Base-by-base conservation (phyloP, 2,797 vertebrate species). In the Uromys caudimaculatus region DNA sequence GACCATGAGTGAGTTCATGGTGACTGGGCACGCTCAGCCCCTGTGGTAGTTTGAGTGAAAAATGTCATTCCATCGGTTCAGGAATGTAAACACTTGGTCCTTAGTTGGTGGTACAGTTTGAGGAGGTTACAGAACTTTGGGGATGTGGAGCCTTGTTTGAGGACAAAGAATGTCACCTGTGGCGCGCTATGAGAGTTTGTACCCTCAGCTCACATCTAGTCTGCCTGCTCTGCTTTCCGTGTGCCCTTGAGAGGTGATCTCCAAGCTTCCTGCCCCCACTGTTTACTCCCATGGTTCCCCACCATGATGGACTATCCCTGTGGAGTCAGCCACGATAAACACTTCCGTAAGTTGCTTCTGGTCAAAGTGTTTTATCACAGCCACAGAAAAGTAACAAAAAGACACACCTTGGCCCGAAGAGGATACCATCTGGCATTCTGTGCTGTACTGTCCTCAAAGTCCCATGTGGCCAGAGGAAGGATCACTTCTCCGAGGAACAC, bases 401-500 rank as follows among this genome's bases (percentile, higher is more conserved):
- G 71, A 85, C 90, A 3, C 98, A 99, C 99, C 99, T 99, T 99
- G 47, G 98, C 97, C 98, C 98, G 98, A 29, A 99, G 99, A 0
- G 98, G 98, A 89, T 99, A 99, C 99, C 99, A 99, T 97, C 89
- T 97, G 97, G 98, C 98, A 64, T 96, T 50, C 92, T 98, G 98
- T 7, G 98, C 88, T 0, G 92, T 52, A 44, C 95, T 95, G 77
- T 99, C 99, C 67, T 99, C 97, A 0, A 99, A 99, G 93, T 98
- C 98, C 99, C 99, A 99, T 0, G 97, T 97, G 32, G 99, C 99
- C 98, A 99, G 98, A 0, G 99, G 98, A 93, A 99, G 89, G 6
- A 98, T 96, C 41, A 99, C 99, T 97, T 99, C 99, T 14, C 99
- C 99, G 10, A 99, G 98, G 93, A 99, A 99, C 52, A 98, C 98